phyloP scores from a whole-genome alignment of 2,888 invertebrate genomes.

The Chalcis sispes region DNA sequence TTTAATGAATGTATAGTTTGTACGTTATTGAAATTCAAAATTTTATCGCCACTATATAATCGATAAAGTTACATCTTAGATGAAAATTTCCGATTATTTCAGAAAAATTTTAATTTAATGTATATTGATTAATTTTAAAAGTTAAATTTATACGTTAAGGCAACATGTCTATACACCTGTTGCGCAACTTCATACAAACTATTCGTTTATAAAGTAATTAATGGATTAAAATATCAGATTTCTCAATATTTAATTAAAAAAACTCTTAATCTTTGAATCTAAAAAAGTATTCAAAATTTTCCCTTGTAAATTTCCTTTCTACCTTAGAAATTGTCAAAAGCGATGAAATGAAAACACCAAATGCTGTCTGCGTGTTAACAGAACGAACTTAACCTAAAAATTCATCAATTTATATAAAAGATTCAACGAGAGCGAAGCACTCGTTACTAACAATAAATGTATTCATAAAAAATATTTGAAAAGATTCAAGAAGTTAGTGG shows the following conservation, averaged over 20 bases:
- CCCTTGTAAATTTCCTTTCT: not conserved
- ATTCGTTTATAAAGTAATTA: not conserved
- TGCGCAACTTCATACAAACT: conserved; percentile 2
- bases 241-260: no score
- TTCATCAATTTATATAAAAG: conserved; percentile 16
- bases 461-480: not conserved
- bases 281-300: no score
- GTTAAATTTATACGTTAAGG: not conserved
- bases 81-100: no score
- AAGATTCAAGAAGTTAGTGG: not conserved
- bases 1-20: no score
- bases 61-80: no score
- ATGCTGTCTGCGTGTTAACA: conserved; percentile 9
- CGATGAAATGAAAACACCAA: conserved; percentile 5
- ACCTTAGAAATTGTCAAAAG: not conserved
- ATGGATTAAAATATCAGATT: no score
- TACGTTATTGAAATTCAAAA: no score
- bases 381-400: conserved; percentile 52
- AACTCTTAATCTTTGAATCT: no score
- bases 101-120: no score
- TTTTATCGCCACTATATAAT: no score
- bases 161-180: conserved; percentile 18
- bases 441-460: not conserved
- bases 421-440: not conserved
- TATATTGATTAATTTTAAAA: no score